phyloP scores from a whole-genome alignment of 2,888 invertebrate genomes.

The Meandrusa payeni region DNA sequence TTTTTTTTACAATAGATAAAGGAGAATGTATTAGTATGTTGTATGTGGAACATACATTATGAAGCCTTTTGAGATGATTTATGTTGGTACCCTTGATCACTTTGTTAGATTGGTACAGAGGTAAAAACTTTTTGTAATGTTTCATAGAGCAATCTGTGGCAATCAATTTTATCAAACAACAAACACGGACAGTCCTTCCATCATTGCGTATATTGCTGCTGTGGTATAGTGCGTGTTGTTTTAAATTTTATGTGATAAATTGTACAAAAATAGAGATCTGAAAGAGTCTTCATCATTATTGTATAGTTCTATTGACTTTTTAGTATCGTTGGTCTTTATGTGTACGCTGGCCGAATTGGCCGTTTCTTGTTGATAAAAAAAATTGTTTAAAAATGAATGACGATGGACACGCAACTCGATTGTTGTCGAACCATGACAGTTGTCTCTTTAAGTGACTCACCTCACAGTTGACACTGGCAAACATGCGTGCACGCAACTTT shows the following conservation, averaged over 20 bases:
- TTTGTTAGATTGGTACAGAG: no score
- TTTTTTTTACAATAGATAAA: no score
- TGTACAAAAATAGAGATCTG: conserved; percentile 73
- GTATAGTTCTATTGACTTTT: conserved; percentile 62
- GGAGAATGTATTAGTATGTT: no score
- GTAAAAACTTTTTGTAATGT: no score
- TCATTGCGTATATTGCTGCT: conserved; percentile 37
- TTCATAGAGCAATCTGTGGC: no score
- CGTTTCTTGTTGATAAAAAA: conserved; percentile 31
- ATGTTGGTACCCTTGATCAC: no score
- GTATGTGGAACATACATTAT: no score
- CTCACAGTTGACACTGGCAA: conserved; percentile 7
- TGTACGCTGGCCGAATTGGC: conserved; percentile 6
- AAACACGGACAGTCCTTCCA: conserved; percentile 34
- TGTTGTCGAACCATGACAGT: conserved; percentile 35
- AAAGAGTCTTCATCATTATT: conserved; percentile 61
- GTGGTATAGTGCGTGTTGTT: conserved; percentile 56
- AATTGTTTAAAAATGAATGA: conserved; percentile 24
- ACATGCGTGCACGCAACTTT: conserved; percentile 19
- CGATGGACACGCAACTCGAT: conserved; percentile 29
- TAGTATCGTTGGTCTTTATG: conserved; percentile 43
- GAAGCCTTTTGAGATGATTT: no score
- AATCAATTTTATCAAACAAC: conserved; percentile 38
- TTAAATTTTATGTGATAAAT: conserved; percentile 70
- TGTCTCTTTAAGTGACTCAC: conserved; percentile 26